These are phyloP conservation scores for Glandiceps talaboti DNA, from an alignment of 53 echinoderm and acorn worm species.

Conservation along the genomic window DNA sequence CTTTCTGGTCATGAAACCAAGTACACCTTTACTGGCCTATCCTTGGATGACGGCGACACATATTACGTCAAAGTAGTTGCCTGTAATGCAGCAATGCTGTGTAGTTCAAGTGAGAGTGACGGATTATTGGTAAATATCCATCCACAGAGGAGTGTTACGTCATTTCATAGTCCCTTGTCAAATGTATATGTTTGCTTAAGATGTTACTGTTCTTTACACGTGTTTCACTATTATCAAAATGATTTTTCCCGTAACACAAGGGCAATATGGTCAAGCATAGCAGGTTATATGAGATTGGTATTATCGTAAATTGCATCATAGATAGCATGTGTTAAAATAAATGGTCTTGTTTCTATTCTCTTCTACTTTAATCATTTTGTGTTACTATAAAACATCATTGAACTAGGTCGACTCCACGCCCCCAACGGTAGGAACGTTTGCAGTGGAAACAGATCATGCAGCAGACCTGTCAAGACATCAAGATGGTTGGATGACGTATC, in stretches of 20 bases:
- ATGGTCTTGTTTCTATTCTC: too few species aligned
- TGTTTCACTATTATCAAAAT: too few species aligned
- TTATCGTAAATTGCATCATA: too few species aligned
- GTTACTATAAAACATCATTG: too few species aligned
- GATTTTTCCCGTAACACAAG: too few species aligned
- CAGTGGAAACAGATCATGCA: slow-evolving; percentile 22
- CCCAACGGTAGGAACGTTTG: slow-evolving; percentile 29
- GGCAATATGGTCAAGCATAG: too few species aligned
- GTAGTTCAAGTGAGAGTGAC: slow-evolving; percentile 10
- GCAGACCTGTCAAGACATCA: slow-evolving; percentile 19
- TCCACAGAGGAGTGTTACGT: not conserved
- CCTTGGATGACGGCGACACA: slow-evolving; percentile 26
- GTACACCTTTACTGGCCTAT: slow-evolving; percentile 29
- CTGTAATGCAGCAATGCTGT: slow-evolving; percentile 30
- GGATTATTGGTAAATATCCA: slow-evolving; percentile 23
- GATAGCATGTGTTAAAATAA: too few species aligned
- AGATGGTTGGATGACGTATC: slow-evolving; percentile 28
- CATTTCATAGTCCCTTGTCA: too few species aligned
- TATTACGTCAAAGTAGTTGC: slow-evolving; percentile 25
- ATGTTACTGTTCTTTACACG: too few species aligned
- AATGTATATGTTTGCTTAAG: too few species aligned
- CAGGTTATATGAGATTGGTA: too few species aligned
- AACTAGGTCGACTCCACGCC: slow-evolving; percentile 33
- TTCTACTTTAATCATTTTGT: too few species aligned
- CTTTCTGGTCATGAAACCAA: slow-evolving; percentile 20